phyloP scores from a whole-genome alignment of 1,140 invertebrate genomes.

The Panagrolaimus sp. region DNA sequence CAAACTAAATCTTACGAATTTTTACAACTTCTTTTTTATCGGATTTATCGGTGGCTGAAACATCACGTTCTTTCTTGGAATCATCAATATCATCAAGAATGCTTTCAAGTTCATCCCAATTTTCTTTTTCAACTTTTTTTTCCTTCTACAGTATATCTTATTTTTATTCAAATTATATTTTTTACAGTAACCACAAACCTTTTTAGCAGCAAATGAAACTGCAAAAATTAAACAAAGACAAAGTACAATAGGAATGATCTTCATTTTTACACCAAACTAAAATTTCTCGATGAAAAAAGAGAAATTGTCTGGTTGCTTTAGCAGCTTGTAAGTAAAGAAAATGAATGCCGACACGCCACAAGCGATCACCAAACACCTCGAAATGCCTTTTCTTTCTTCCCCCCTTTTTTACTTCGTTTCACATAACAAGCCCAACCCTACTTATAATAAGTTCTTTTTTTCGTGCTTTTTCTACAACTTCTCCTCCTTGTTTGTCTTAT shows the following conservation, averaged over 20 bases:
- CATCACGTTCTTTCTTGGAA: constrained; percentile 16
- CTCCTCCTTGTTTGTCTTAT: too few relatives aligned
- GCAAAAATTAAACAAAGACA: not conserved
- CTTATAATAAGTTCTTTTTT: too few relatives aligned
- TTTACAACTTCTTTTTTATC: constrained; percentile 31
- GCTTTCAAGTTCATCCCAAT: constrained; percentile 36
- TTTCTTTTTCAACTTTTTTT: not conserved
- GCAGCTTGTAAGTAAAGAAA: constrained; percentile 7
- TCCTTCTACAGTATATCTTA: not conserved
- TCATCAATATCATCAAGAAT: constrained; percentile 49
- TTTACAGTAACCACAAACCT: constrained; percentile 5
- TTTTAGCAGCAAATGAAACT: not conserved
- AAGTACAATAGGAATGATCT: not conserved
- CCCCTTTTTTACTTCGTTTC: not conserved
- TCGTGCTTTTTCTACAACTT: too few relatives aligned
- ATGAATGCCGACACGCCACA: constrained; percentile 3
- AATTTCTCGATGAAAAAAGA: not conserved
- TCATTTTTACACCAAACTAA: constrained; percentile 2
- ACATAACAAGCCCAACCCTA: too few relatives aligned
- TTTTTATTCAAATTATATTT: not conserved
- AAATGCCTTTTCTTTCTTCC: not conserved
- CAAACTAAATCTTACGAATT: constrained; percentile 19
- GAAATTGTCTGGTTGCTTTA: constrained; percentile 6
- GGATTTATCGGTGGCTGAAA: constrained; percentile 23
- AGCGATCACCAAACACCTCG: not conserved